Evolutionary conservation across 2,888 invertebrate species (phyloP).

Genomic region (Drosophila macrospina): DNA sequence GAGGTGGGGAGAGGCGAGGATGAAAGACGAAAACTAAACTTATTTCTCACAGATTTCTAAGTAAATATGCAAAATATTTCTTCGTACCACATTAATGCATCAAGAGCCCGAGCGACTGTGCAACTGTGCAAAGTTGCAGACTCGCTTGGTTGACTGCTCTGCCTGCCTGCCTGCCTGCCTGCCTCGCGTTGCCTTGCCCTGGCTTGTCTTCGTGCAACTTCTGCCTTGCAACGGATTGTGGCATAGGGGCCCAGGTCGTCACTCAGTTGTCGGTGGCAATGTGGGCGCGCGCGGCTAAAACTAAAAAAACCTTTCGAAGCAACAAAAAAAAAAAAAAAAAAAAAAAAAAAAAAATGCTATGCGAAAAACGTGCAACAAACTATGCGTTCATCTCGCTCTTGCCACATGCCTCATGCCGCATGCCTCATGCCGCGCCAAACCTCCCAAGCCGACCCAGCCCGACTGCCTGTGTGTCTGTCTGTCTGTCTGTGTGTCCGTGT

Average conservation of each 20-base stretch:
- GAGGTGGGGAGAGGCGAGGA: neutral
- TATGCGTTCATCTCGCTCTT: constrained; percentile 66
- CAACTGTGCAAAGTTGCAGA: constrained; percentile 20
- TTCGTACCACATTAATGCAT: constrained; percentile 77
- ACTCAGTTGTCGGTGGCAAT: constrained; percentile 57
- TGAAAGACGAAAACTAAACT: constrained; percentile 43
- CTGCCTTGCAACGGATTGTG: constrained; percentile 24
- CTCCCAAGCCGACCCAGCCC: neutral
- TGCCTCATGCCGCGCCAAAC: constrained; percentile 1
- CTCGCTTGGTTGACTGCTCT: constrained; percentile 43
- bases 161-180: constrained; percentile 8
- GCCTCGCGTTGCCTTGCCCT: too few relatives aligned
- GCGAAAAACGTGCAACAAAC: constrained; percentile 75
- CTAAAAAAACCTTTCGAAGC: constrained; percentile 29
- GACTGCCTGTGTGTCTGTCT: neutral
- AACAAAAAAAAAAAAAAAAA: constrained; percentile 7
- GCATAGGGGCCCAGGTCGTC: constrained; percentile 45
- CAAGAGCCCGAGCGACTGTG: constrained; percentile 14
- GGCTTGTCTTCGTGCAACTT: neutral
- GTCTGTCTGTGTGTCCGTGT: constrained; percentile 26
- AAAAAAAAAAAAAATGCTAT: constrained; percentile 48
- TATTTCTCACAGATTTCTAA: constrained; percentile 75
- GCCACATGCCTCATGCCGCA: constrained; percentile 18
- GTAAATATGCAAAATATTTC: constrained; percentile 80
- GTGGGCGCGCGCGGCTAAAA: constrained; percentile 44